Conservation (phyloP, 2,113 vertebrate species). For the Amphiprion percula region DNA sequence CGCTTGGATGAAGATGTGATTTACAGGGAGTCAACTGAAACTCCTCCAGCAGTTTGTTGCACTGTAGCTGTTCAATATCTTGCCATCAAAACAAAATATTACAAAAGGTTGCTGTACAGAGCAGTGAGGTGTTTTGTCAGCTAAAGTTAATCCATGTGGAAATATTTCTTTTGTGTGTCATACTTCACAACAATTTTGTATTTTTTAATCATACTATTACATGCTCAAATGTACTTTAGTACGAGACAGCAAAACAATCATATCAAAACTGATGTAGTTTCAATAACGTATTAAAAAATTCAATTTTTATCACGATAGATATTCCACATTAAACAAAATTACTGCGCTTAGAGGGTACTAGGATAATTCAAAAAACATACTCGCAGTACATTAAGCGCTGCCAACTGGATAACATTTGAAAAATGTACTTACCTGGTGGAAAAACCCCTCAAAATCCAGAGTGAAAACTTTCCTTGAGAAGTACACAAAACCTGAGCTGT, state of each 20-base stretch:
- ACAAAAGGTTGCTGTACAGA: neutral
- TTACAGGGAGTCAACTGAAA: neutral
- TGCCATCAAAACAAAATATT: neutral
- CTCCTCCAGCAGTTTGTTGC: neutral
- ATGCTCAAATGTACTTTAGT: neutral
- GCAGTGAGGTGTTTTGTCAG: neutral
- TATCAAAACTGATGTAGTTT: neutral
- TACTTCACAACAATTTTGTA: neutral
- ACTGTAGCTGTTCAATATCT: neutral
- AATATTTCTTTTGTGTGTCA: neutral
- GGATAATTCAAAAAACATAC: neutral
- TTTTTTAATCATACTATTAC: neutral
- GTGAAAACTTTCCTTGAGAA: conserved; percentile 21
- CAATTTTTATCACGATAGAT: neutral
- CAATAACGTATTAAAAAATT: neutral
- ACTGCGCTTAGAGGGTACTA: neutral
- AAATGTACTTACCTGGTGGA: conserved; percentile 57
- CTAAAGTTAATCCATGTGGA: neutral
- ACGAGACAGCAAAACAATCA: neutral
- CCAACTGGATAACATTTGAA: neutral
- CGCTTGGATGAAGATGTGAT: neutral
- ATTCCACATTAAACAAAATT: neutral
- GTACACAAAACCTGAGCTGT: conserved; percentile 18
- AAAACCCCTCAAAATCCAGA: conserved; percentile 42
- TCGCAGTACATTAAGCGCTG: neutral